phyloP scores from a whole-genome alignment of 2,797 vertebrate genomes.

The Bufotes viridis region DNA sequence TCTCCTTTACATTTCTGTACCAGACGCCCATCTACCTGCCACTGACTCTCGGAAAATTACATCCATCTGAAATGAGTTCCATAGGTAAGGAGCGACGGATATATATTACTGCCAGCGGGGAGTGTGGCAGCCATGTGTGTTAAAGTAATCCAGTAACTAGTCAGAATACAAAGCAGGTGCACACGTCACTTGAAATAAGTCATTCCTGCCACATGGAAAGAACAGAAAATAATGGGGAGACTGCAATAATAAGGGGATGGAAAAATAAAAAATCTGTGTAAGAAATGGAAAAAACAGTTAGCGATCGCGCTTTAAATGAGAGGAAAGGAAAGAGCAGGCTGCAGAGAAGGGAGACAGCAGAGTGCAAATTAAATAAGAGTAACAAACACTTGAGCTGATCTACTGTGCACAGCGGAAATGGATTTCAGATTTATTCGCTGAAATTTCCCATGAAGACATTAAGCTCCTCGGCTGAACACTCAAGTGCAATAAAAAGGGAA shows the following conservation, averaged over 20 bases:
- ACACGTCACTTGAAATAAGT: background rate
- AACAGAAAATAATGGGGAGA: background rate
- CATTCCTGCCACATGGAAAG: background rate
- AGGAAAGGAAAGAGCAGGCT: constrained; percentile 23
- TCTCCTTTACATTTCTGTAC: constrained; percentile 11
- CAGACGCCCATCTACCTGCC: constrained; percentile 18
- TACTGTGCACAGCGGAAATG: constrained; percentile 63
- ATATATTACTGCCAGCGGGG: constrained; percentile 40
- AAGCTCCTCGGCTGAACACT: constrained; percentile 66
- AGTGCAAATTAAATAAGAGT: constrained; percentile 61
- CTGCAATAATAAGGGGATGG: background rate
- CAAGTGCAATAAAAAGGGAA: constrained; percentile 66
- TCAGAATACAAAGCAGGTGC: background rate
- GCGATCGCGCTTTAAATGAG: background rate
- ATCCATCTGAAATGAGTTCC: background rate
- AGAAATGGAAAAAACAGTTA: constrained; percentile 14
- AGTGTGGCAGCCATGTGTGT: background rate
- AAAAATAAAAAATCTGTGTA: background rate
- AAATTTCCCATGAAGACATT: constrained; percentile 70
- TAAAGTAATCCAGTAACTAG: background rate
- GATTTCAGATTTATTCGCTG: constrained; percentile 64
- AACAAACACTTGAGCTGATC: constrained; percentile 61
- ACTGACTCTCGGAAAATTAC: constrained; percentile 16
- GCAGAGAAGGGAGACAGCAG: constrained; percentile 42
- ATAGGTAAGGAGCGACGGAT: background rate